These are phyloP conservation scores for Stegodyphus dumicola DNA, from an alignment of 1,140 invertebrate species.

Conservation along the genomic window DNA sequence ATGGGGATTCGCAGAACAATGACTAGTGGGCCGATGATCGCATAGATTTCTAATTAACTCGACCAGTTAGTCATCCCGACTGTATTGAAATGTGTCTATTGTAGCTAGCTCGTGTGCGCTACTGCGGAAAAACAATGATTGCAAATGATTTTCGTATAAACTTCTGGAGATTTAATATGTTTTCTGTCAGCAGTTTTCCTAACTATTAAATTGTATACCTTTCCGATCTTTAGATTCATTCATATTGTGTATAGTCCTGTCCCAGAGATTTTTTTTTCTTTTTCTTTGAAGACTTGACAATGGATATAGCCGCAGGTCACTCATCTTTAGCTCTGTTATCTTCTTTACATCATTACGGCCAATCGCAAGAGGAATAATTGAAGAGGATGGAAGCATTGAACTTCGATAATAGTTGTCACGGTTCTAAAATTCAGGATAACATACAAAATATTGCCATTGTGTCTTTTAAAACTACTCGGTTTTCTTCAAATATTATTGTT, in stretches of 20 bases:
- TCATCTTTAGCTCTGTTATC: neutral
- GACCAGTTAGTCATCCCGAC: constrained; percentile 51
- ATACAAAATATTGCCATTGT: too few relatives aligned
- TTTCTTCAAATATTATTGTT: too few relatives aligned
- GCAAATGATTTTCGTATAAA: constrained; percentile 43
- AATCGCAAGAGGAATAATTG: too few relatives aligned
- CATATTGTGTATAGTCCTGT: constrained; percentile 37
- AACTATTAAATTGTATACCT: constrained; percentile 33
- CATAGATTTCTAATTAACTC: constrained; percentile 60
- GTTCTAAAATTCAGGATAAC: too few relatives aligned
- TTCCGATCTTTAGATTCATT: constrained; percentile 7
- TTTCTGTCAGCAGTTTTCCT: constrained; percentile 43
- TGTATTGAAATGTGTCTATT: constrained; percentile 43
- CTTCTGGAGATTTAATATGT: constrained; percentile 50
- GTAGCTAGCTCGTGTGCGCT: constrained; percentile 41
- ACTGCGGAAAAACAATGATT: constrained; percentile 43
- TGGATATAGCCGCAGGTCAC: constrained; percentile 4
- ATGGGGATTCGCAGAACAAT: constrained; percentile 42
- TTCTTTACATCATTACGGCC: neutral
- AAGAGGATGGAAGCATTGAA: too few relatives aligned
- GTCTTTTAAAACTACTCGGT: too few relatives aligned
- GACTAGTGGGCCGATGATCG: constrained; percentile 34
- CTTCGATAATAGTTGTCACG: too few relatives aligned
- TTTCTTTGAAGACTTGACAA: constrained; percentile 13
- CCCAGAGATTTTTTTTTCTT: constrained; percentile 21